Conservation (phyloP, 1,140 invertebrate species). For the Lepidurus apus region DNA sequence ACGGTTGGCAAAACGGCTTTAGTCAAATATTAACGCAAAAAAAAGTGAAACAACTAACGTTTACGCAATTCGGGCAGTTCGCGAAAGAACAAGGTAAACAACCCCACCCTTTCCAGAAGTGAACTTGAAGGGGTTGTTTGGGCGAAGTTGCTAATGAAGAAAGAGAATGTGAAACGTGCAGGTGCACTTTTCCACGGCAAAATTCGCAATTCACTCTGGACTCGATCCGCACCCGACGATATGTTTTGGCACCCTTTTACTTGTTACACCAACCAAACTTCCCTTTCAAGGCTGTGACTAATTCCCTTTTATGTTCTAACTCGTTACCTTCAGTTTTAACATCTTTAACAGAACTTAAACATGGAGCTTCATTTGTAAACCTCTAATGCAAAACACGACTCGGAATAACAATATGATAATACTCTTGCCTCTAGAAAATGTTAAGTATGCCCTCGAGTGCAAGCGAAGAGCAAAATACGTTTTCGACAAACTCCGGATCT, state of each 20-base stretch:
- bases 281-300: slow-evolving; percentile 9
- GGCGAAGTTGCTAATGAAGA: background rate
- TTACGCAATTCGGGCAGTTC: no score
- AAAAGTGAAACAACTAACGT: no score
- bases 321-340: background rate
- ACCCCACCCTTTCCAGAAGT: no score
- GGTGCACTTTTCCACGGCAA: background rate
- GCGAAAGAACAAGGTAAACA: no score
- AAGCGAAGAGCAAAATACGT: background rate
- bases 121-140: background rate
- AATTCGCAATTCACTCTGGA: slow-evolving; percentile 6
- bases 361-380: background rate
- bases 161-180: slow-evolving; percentile 22
- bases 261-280: background rate
- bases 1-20: no score
- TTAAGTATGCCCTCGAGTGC: no score
- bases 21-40: no score
- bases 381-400: background rate
- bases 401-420: background rate
- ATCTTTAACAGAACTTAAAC: background rate
- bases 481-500: background rate
- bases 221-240: background rate
- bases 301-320: background rate
- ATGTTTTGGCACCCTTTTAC: slow-evolving; percentile 3
- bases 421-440: no score